Percentiles rank a stretch among this genome's conserved stretches.
Conservation (phyloP, 2,113 vertebrate species). For the Sander lucioperca region DNA sequence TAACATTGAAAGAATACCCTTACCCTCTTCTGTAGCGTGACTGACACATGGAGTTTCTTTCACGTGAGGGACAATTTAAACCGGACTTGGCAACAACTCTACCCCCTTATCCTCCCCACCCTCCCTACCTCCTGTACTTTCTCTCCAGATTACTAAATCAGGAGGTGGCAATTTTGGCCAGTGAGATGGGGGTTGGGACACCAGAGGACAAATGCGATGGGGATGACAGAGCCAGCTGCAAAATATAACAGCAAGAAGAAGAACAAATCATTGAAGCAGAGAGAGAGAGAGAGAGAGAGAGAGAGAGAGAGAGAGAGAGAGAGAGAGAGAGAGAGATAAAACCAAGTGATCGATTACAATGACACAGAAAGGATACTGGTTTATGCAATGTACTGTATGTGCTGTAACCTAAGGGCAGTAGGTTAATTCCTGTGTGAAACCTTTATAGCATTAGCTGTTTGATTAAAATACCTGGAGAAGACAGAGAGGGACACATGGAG, state of each 20-base stretch:
- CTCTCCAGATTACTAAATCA: slow-evolving; percentile 57
- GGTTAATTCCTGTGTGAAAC: slow-evolving; percentile 70
- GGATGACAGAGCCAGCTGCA: not conserved
- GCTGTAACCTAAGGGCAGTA: slow-evolving; percentile 52
- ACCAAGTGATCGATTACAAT: not conserved
- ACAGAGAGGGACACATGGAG: slow-evolving; percentile 29
- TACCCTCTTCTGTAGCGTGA: slow-evolving; percentile 36
- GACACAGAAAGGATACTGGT: slow-evolving; percentile 32
- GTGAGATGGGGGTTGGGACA: slow-evolving; percentile 27
- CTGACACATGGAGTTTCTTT: slow-evolving; percentile 44
- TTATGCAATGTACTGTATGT: slow-evolving; percentile 51
- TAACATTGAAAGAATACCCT: not conserved
- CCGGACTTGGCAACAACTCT: slow-evolving; percentile 58
- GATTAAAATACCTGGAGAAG: slow-evolving; percentile 70
- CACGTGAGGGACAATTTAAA: slow-evolving; percentile 62
- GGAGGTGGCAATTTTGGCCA: slow-evolving; percentile 36
- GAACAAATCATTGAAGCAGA: not conserved
- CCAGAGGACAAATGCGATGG: not conserved
- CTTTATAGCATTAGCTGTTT: slow-evolving; percentile 73
- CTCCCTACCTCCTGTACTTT: slow-evolving; percentile 6
- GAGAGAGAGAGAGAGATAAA: not conserved
- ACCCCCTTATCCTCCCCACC: slow-evolving; percentile 22
- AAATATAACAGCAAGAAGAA: slow-evolving; percentile 25
- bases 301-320: not conserved
- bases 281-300: not conserved